A percentile compares a stretch with the other conserved stretches of the same genome.
These are phyloP conservation scores for Toxotes chatareus DNA, from an alignment of 2,113 vertebrate genomes.

Conservation along the genomic window DNA sequence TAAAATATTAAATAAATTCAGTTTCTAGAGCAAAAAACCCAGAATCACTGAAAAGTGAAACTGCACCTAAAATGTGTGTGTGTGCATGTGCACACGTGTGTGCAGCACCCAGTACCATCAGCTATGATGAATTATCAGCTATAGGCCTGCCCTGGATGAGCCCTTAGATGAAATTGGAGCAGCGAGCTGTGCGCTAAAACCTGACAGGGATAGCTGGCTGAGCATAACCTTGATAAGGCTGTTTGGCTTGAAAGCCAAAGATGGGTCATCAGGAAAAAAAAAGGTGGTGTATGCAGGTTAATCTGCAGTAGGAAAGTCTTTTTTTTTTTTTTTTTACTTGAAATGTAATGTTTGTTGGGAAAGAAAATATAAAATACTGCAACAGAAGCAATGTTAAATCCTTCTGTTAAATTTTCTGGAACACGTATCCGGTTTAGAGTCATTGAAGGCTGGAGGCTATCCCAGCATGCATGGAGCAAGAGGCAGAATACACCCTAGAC, in stretches of 20 bases:
- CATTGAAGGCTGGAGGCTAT: not conserved
- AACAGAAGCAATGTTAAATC: not conserved
- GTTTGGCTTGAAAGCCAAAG: slow-evolving; percentile 45
- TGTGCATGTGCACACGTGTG: slow-evolving; percentile 9
- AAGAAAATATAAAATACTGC: not conserved
- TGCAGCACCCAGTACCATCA: slow-evolving; percentile 54
- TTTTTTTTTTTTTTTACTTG: not conserved
- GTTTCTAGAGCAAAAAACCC: not conserved
- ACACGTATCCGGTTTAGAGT: not conserved
- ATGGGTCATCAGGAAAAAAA: slow-evolving; percentile 26
- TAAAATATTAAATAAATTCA: slow-evolving; percentile 3
- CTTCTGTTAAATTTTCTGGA: not conserved
- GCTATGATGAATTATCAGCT: slow-evolving; percentile 66
- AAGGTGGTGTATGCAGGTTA: not conserved
- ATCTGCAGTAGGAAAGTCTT: slow-evolving; percentile 1
- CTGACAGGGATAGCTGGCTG: slow-evolving; percentile 51
- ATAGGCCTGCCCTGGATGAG: slow-evolving; percentile 62
- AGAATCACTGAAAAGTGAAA: slow-evolving; percentile 27
- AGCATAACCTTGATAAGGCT: slow-evolving; percentile 36
- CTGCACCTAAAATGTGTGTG: not conserved
- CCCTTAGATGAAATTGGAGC: slow-evolving; percentile 63
- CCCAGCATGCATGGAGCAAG: slow-evolving; percentile 10
- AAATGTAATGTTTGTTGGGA: not conserved
- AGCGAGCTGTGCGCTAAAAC: slow-evolving; percentile 47
- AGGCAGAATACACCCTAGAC: not conserved